phyloP scores from a whole-genome alignment of 92 coral and sea anemone species.

The Zoanthus sansibaricus region DNA sequence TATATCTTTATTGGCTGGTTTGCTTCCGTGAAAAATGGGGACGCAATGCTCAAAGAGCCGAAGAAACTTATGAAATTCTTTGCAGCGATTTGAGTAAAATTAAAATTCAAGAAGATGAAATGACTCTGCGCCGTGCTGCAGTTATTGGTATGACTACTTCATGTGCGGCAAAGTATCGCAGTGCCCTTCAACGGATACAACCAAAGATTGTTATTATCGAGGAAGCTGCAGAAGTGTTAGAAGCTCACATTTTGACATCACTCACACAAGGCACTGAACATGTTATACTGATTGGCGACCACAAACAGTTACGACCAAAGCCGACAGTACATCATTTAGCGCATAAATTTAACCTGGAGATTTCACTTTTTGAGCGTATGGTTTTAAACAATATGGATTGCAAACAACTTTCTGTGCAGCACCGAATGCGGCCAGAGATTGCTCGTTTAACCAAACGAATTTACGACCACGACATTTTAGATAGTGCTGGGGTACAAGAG shows the following conservation, averaged over 20 bases:
- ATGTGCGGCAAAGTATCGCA: constrained; percentile 76
- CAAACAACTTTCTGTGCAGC: constrained; percentile 45
- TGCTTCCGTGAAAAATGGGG: constrained; percentile 49
- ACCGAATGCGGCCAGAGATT: constrained; percentile 62
- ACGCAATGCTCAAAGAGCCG: constrained; percentile 36
- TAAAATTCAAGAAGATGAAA: constrained; percentile 53
- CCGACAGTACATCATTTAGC: constrained; percentile 74
- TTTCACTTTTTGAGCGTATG: constrained; percentile 65
- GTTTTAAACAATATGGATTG: constrained; percentile 52
- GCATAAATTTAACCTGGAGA: constrained; percentile 45
- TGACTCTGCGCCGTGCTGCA: constrained; percentile 56
- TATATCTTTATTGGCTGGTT: constrained; percentile 73
- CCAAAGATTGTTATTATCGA: constrained; percentile 79
- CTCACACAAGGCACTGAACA: constrained; percentile 74
- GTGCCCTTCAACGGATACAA: constrained; percentile 61
- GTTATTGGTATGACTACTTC: constrained; percentile 91
- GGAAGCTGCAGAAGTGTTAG: constrained; percentile 91
- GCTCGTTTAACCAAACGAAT: constrained; percentile 44
- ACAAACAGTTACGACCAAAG: constrained; percentile 86
- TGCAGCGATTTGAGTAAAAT: constrained; percentile 25
- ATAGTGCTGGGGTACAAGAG: constrained; percentile 11
- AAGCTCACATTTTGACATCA: constrained; percentile 81
- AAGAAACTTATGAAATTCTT: constrained; percentile 54
- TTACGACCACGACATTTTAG: constrained; percentile 43
- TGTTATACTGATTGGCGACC: constrained; percentile 86